phyloP scores from a whole-genome alignment of 2,888 invertebrate species.

The Theodoxus fluviatilis region DNA sequence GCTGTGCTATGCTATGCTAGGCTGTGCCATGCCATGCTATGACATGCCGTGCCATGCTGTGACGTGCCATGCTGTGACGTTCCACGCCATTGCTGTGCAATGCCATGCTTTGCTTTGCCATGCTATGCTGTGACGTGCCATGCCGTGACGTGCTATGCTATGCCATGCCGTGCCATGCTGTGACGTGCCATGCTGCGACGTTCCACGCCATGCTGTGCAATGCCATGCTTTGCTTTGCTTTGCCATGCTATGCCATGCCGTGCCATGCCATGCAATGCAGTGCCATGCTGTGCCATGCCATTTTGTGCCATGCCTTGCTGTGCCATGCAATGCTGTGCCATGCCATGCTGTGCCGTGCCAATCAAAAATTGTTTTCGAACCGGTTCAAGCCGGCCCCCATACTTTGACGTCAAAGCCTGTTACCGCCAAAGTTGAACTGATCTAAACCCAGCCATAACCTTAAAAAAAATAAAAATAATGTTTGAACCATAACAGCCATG shows the following conservation, averaged over 20 bases:
- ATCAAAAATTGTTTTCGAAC: too few relatives aligned
- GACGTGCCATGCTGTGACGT: neutral
- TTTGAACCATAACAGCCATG: too few relatives aligned
- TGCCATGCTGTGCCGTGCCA: neutral
- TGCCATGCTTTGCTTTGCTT: neutral
- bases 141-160: neutral
- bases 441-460: too few relatives aligned
- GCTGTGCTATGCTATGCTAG: neutral
- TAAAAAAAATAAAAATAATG: too few relatives aligned
- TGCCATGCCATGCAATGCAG: neutral
- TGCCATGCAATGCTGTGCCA: neutral
- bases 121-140: neutral
- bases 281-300: neutral
- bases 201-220: neutral
- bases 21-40: neutral
- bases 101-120: neutral
- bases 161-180: neutral
- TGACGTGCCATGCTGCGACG: neutral
- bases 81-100: neutral
- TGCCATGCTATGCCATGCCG: neutral
- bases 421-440: too few relatives aligned
- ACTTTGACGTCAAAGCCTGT: too few relatives aligned
- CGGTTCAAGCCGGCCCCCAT: too few relatives aligned
- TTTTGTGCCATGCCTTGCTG: neutral
- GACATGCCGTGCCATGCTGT: neutral